Evolutionary conservation across 1,140 invertebrate species (phyloP).

Genomic region (Conus betulinus): DNA sequence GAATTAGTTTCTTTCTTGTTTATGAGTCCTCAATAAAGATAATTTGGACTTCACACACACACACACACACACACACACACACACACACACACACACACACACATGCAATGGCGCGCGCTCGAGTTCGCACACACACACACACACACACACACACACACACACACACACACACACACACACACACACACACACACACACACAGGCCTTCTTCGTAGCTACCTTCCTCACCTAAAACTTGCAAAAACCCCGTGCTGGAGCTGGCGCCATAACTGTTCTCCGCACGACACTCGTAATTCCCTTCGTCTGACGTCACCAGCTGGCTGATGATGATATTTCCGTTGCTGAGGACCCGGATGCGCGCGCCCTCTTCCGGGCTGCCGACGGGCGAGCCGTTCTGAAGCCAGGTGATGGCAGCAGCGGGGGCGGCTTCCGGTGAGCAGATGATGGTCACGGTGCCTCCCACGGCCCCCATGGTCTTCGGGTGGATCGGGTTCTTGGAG

Average conservation of each 20-base stretch:
- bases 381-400: conserved; percentile 89
- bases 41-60: too few species aligned
- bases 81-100: not conserved
- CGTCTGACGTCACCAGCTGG: conserved; percentile 43
- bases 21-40: too few species aligned
- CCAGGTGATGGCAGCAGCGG: conserved; percentile 86
- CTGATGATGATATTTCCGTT: conserved; percentile 64
- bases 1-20: too few species aligned
- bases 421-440: conserved; percentile 96
- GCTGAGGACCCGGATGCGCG: conserved; percentile 54
- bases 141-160: not conserved
- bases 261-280: conserved; percentile 53
- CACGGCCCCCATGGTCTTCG: conserved; percentile 92
- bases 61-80: too few species aligned
- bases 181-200: conserved; percentile 1
- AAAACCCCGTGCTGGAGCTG: conserved; percentile 46
- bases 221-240: conserved; percentile 51
- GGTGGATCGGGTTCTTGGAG: conserved; percentile 90
- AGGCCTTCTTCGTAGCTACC: not conserved
- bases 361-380: conserved; percentile 43
- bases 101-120: not conserved
- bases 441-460: conserved; percentile 93
- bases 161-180: not conserved
- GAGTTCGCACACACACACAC: not conserved
- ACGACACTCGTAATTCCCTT: conserved; percentile 54